A percentile compares a stretch with the other conserved stretches of the same genome.
Conservation (phyloP, 2,113 vertebrate genomes). For the Ctenodactylus gundi region DNA sequence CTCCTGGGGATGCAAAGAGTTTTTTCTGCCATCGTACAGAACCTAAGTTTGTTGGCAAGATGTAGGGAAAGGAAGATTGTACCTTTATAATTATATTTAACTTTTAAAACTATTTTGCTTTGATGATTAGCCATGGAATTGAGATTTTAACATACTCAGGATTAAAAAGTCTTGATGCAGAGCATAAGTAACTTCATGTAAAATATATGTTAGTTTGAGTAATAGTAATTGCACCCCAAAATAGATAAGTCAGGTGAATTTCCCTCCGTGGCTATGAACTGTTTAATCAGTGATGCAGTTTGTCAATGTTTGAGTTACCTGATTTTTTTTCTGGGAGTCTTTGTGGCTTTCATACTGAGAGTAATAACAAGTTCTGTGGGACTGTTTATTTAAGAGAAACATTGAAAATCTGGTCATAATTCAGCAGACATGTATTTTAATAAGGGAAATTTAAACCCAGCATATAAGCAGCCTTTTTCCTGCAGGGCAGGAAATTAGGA, state of each 20-base stretch:
- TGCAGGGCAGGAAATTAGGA: constrained; percentile 49
- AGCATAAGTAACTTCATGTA: constrained; percentile 46
- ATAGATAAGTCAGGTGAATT: background rate
- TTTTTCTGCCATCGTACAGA: background rate
- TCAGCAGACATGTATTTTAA: constrained; percentile 6
- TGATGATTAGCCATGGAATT: constrained; percentile 33
- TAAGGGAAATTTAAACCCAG: constrained; percentile 11
- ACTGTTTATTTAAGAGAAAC: constrained; percentile 44
- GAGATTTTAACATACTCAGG: constrained; percentile 37
- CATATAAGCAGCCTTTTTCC: constrained; percentile 38
- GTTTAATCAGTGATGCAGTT: background rate
- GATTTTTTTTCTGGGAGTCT: background rate
- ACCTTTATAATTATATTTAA: background rate
- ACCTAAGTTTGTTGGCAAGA: background rate
- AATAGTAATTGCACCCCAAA: background rate
- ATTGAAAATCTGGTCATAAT: constrained; percentile 2
- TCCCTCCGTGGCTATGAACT: background rate
- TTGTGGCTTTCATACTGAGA: constrained; percentile 52
- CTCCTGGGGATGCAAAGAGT: background rate
- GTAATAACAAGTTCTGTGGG: background rate
- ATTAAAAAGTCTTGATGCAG: constrained; percentile 36
- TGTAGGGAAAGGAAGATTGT: background rate
- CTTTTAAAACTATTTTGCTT: constrained; percentile 45
- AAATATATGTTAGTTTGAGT: background rate
- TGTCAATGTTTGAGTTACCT: background rate